phyloP scores from a whole-genome alignment of 2,888 invertebrate genomes.

The Coleophora deauratella region DNA sequence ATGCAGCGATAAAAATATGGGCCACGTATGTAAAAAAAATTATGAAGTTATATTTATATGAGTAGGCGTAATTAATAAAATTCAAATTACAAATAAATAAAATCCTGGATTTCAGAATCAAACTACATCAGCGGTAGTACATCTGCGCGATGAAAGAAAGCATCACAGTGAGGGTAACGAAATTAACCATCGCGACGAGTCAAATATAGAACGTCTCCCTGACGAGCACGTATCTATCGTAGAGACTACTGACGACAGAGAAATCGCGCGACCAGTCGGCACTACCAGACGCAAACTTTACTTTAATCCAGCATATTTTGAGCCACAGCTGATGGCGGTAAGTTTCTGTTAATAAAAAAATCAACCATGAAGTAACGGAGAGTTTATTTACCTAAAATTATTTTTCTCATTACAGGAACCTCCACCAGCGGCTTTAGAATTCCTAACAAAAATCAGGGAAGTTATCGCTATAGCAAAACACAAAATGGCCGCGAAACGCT shows the following conservation, averaged over 20 bases:
- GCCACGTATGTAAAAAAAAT: slow-evolving; percentile 33
- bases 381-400: background rate
- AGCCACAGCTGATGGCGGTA: slow-evolving; percentile 88
- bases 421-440: slow-evolving; percentile 92
- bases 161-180: slow-evolving; percentile 40
- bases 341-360: slow-evolving; percentile 32
- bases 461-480: slow-evolving; percentile 92
- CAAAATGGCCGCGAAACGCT: slow-evolving; percentile 88
- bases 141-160: slow-evolving; percentile 69
- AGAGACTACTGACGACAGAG: slow-evolving; percentile 83
- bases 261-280: slow-evolving; percentile 80
- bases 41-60: background rate
- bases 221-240: slow-evolving; percentile 90
- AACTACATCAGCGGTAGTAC: slow-evolving; percentile 82
- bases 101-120: slow-evolving; percentile 38
- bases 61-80: background rate
- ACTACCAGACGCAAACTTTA: slow-evolving; percentile 86
- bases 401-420: slow-evolving; percentile 79
- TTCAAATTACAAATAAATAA: no score
- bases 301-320: slow-evolving; percentile 94
- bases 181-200: slow-evolving; percentile 64
- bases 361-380: background rate
- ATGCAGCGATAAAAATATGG: slow-evolving; percentile 45
- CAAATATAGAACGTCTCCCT: slow-evolving; percentile 81
- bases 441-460: slow-evolving; percentile 90